Base-by-base conservation (phyloP, 2,797 vertebrate species). In the Xenentodon cancila region DNA sequence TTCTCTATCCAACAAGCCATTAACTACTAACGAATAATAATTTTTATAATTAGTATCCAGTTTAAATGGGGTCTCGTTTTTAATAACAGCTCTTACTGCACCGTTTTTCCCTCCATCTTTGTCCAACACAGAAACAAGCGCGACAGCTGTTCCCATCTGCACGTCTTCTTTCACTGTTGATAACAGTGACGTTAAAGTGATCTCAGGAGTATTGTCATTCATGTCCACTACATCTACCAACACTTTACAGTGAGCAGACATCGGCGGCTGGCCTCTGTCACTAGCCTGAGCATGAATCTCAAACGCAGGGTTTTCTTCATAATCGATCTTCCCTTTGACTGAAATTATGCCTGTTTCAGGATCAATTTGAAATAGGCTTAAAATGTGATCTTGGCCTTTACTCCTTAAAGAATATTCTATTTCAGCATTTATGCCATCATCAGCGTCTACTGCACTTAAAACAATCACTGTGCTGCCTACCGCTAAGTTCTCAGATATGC, bases 271-370 rank as follows among this genome's bases (percentile, higher is more conserved):
- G 0, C 87, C 87, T 8, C 59, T 83, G 44, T 92, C 90, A 27
- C 7, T 84, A 0, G 89, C 90, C 43, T 88, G 48, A 1, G 48
- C 82, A 5, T 53, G 84, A 3, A 91, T 88, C 46, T 90, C 88
- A 80, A 88, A 91, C 0, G 73, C 84, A 19, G 0, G 51, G 0
- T 66, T 93, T 80, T 96, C 94, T 32, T 87, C 86, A 19, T 76
- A 84, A 60, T 90, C 77, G 0, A 90, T 48, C 0, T 59, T 9
- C n/a, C 75, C 77, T 64, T 77, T 84, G 1, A 84, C 17, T 4
- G 54, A 44, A 22, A 89, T 60, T 7, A 4, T 57, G 1, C 87
- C 87, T 0, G 73, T 75, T 16, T 43, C 9, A 4, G 68, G 7
- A 13, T 87, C 68, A 9, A 91, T 81, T 17, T 64, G 1, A 59